phyloP scores from a whole-genome alignment of 2,888 invertebrate species.

The Nineta flava region DNA sequence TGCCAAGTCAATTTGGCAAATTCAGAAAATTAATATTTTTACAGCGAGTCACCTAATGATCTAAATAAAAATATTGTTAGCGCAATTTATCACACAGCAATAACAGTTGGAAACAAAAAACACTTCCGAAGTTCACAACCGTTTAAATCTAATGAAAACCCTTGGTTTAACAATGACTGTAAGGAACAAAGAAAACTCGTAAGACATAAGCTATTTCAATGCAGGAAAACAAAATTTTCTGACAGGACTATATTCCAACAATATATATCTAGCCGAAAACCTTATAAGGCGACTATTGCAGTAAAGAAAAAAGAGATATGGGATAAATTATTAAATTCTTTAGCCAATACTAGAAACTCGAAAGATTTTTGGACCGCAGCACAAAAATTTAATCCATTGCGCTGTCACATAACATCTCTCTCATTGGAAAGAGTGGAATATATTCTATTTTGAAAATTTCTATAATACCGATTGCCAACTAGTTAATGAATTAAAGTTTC shows the following conservation, averaged over 20 bases:
- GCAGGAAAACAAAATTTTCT: background rate
- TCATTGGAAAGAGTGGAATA: background rate
- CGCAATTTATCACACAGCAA: background rate
- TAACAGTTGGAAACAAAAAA: background rate
- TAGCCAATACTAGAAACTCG: background rate
- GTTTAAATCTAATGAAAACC: background rate
- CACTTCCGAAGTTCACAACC: background rate
- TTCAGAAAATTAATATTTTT: background rate
- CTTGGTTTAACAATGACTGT: background rate
- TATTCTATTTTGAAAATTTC: background rate
- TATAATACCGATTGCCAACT: background rate
- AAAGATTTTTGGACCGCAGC: background rate
- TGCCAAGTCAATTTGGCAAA: background rate
- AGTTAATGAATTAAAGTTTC: background rate
- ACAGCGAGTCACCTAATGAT: background rate
- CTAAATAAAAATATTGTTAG: background rate
- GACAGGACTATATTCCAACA: background rate
- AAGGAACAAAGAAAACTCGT: background rate
- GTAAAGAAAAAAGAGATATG: background rate
- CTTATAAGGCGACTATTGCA: background rate
- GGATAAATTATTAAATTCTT: background rate
- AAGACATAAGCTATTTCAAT: background rate
- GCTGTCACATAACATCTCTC: background rate
- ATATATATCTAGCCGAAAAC: background rate
- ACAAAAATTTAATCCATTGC: background rate